Base-by-base conservation (phyloP, 2,888 invertebrate genomes). In the Torymus texanus region DNA sequence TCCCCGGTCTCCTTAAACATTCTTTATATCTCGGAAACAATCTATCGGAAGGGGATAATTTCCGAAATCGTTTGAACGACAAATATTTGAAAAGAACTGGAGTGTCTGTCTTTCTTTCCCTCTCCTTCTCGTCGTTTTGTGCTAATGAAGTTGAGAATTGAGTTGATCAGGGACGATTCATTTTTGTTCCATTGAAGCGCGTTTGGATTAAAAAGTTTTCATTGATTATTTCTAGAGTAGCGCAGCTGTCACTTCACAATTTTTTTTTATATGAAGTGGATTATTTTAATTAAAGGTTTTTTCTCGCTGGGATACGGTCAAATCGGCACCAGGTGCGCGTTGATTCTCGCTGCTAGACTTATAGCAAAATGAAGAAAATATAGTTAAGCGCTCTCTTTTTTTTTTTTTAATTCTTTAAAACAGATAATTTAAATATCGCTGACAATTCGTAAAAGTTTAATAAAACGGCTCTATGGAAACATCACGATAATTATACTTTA, bases 131-230 rank as follows among this genome's bases (percentile, higher is more conserved):
- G 24, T 29, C 65, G 10, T 51, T 58, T 21, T 13, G 10, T 41
- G 8, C 24, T 75, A 61, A 61, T 55, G 16, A 67, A 29, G 29
- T 61, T 56, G 75, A 75, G 62, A 75, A 75, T 75, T 75, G 21
- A 41, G n/a, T 21, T 62, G 18, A 62, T 59, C 66, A 13, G 10
- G 18, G 18, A 3, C 11, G 41, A 41, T 41, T 41, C 41, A 8
- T 41, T 41, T 41, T 41, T 55, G 51, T 61, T 53, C 63, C 14
- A 55, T n/a, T 18, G 11, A 63, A 63, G 8, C 5, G 41, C 3
- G 2, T 21, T 21, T 14, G 55, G 12, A 55, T 14, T 55, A 41
- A 51, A 58, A 66, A 24, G 41, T 66, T 66, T 51, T 16, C 24
- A 50, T 59, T 70, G 41, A 70, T 70, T 70, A 50, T 41, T 59